Evolutionary conservation across 2,888 invertebrate genomes (phyloP).

Genomic region (Cepaea hortensis): DNA sequence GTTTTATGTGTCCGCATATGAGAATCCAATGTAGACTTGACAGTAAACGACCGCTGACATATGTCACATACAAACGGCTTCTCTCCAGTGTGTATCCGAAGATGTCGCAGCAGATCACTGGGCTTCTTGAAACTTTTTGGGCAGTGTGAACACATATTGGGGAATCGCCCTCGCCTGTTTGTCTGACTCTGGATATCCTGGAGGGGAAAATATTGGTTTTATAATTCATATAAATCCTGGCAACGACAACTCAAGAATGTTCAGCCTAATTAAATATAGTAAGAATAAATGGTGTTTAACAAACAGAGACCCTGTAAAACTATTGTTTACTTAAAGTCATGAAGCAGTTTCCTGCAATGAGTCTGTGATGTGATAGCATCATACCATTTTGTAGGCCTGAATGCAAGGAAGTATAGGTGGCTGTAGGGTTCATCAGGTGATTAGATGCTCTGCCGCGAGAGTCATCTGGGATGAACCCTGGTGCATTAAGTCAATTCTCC

Average conservation of each 20-base stretch:
- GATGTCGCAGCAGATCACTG: constrained; percentile 76
- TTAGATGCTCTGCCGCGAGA: too few relatives aligned
- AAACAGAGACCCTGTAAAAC: too few relatives aligned
- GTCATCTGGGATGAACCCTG: too few relatives aligned
- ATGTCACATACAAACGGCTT: constrained; percentile 75
- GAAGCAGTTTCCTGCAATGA: too few relatives aligned
- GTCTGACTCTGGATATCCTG: constrained; percentile 43
- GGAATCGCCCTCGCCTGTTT: constrained; percentile 51
- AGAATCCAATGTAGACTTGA: constrained; percentile 82
- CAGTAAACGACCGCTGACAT: constrained; percentile 79
- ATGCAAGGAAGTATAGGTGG: too few relatives aligned
- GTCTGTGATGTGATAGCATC: too few relatives aligned
- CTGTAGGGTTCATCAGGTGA: too few relatives aligned
- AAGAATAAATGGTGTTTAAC: background rate
- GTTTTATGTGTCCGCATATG: constrained; percentile 73
- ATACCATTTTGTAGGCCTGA: too few relatives aligned
- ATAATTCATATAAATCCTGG: background rate
- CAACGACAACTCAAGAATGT: background rate
- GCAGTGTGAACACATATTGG: constrained; percentile 75
- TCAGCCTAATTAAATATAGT: background rate
- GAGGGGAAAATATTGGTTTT: background rate
- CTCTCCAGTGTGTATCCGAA: constrained; percentile 79
- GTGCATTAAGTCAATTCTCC: too few relatives aligned
- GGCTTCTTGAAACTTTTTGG: constrained; percentile 77
- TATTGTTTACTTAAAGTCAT: too few relatives aligned